Evolutionary conservation across 2,888 invertebrate genomes (phyloP), one percentile per base, ranked within the genome.

Genomic region (Heteromyza rotundicornis): DNA sequence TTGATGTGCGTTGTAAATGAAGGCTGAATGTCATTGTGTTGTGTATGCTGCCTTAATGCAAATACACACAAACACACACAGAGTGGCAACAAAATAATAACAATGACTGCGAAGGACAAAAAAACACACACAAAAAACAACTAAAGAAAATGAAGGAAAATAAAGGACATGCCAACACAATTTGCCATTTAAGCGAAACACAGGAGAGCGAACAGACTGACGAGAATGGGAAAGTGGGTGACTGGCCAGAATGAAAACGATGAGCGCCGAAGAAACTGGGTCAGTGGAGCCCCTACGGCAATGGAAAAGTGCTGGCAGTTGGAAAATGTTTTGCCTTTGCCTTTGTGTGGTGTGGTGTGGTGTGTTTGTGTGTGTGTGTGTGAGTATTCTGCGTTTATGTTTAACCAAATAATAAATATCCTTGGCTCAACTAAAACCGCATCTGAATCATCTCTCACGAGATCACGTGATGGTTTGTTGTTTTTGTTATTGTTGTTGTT

Each of bases 161-260:
- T 12, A 44, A 19, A 27, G 54, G 63, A 61, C 72, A 72, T 67
- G 75, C 74, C 72, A 73, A 74, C 73, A 73, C 74, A 73, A 73
- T 75, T 73, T 74, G 72, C 72, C 74, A 75, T 72, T 72, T 74
- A 72, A 67, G 73, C 74, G 70, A 67, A 70, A 69, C 68, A 74
- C 69, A 72, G 68, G 71, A 73, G n/a, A 24, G 49, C 56, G 23
- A 27, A 24, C 44, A 55, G 24, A 24, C 44, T 36, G 50, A 54
- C 19, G 12, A 10, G 27, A 55, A 58, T 51, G 20, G 32, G n/a
- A 23, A 17, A 59, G 27, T 24, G 57, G 63, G 56, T 40, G 40
- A 40, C 40, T 40, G 5, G 40, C 40, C 40, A 40, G 40, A 14
- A n/a, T n/a, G 8, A 50, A 20, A 22, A 5, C 23, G 22, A 14